phyloP scores from a whole-genome alignment of 2,113 vertebrate species.

The Mirounga angustirostris region DNA sequence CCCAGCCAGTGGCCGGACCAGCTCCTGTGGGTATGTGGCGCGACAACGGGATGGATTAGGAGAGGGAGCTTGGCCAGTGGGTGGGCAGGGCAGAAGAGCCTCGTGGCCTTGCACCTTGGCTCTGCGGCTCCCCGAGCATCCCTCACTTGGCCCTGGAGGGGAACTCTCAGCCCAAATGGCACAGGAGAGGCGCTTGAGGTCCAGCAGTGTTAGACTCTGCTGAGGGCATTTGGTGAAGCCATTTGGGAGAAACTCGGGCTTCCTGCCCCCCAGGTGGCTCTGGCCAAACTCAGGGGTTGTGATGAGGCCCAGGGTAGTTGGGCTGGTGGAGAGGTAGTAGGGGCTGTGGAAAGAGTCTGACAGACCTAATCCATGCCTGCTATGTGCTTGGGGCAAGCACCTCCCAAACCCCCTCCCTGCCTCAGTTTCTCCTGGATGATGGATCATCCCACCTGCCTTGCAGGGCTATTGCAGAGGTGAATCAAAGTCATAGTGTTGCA shows the following conservation, averaged over 20 bases:
- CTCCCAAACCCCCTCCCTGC: background rate
- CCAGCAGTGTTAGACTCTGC: background rate
- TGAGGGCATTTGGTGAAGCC: background rate
- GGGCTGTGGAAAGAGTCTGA: background rate
- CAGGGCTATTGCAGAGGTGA: background rate
- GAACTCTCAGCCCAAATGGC: background rate
- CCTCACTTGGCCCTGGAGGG: background rate
- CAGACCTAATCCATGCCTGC: background rate
- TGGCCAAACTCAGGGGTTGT: background rate
- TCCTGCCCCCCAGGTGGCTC: background rate
- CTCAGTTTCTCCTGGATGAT: background rate
- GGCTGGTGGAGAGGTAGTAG: background rate
- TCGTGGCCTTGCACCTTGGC: background rate
- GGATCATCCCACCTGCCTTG: background rate
- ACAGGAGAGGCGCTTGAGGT: background rate
- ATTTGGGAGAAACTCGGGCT: background rate
- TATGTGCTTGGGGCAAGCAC: background rate
- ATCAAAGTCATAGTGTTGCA: rapidly evolving
- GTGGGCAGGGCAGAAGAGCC: background rate
- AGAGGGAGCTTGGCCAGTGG: background rate
- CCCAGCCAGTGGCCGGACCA: background rate
- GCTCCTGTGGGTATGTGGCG: background rate
- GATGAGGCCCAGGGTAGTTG: background rate
- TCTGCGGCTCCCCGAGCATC: background rate
- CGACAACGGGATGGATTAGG: background rate